Conservation (phyloP, 2,113 vertebrate species). For the Oceanodroma tethys region DNA sequence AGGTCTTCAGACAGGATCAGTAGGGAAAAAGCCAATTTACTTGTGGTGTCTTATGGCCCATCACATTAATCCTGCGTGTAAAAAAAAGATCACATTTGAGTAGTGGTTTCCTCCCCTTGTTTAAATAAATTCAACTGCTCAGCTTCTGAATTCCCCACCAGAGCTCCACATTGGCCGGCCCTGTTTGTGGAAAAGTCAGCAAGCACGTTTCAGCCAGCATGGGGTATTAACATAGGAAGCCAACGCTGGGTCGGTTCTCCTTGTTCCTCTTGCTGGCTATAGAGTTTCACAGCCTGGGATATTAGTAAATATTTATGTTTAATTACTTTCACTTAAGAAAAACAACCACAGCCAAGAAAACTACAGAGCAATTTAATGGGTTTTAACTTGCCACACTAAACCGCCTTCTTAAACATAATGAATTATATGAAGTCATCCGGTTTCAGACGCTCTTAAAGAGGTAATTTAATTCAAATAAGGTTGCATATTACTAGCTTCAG, state of each 20-base stretch:
- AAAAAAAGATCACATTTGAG: neutral
- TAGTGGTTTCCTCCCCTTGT: neutral
- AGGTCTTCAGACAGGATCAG: neutral
- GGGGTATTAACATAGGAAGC: neutral
- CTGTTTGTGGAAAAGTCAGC: neutral
- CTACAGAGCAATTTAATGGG: conserved; percentile 55
- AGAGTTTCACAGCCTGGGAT: conserved; percentile 46
- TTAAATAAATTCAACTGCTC: neutral
- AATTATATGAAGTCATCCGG: conserved; percentile 60
- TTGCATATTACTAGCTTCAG: conserved; percentile 41
- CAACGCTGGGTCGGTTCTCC: neutral
- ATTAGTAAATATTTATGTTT: conserved; percentile 67
- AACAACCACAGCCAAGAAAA: conserved; percentile 51
- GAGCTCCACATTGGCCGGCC: neutral
- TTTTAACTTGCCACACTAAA: conserved; percentile 60
- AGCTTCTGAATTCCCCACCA: neutral
- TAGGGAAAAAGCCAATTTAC: neutral
- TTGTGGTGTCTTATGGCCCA: neutral
- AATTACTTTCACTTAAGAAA: conserved; percentile 62
- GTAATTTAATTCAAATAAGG: conserved; percentile 64
- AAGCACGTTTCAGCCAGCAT: neutral
- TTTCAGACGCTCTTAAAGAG: conserved; percentile 61
- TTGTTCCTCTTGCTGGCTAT: conserved; percentile 28
- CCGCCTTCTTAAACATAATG: conserved; percentile 52
- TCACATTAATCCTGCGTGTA: neutral